These are phyloP conservation scores for Sebastes kiyomatsui DNA, from an alignment of 2,797 vertebrate species.

Conservation along the genomic window DNA sequence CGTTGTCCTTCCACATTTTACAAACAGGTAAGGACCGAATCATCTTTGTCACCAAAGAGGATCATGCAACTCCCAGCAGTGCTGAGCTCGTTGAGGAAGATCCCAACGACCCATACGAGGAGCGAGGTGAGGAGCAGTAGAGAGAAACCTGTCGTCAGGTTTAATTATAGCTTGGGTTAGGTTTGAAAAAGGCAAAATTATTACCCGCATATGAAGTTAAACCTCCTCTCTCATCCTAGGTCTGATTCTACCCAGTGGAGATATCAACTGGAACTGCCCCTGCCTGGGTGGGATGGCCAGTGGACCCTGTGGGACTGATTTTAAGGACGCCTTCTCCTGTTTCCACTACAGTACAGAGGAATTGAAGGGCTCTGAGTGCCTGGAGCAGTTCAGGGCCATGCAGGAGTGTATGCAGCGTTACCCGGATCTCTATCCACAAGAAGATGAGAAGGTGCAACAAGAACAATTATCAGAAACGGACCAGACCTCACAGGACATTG, in stretches of 20 bases:
- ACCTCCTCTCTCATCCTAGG: slow-evolving; percentile 75
- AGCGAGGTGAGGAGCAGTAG: slow-evolving; percentile 84
- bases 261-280: slow-evolving; percentile 96
- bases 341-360: slow-evolving; percentile 96
- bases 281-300: slow-evolving; percentile 96
- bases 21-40: slow-evolving; percentile 91
- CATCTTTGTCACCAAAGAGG: slow-evolving; percentile 96
- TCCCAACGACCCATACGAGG: slow-evolving; percentile 92
- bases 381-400: slow-evolving; percentile 92
- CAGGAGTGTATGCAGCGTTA: slow-evolving; percentile 95
- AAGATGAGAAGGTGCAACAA: slow-evolving; percentile 82
- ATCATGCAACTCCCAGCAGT: slow-evolving; percentile 91
- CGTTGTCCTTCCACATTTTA: background rate
- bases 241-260: slow-evolving; percentile 91
- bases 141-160: background rate
- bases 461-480: slow-evolving; percentile 69
- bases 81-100: slow-evolving; percentile 94
- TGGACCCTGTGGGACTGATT: slow-evolving; percentile 93
- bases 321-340: slow-evolving; percentile 97
- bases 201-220: background rate
- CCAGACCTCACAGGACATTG: slow-evolving; percentile 48
- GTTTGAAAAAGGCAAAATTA: background rate
- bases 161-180: background rate
- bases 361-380: slow-evolving; percentile 93
- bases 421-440: slow-evolving; percentile 93